These are phyloP conservation scores for Malurus elegans DNA, from an alignment of 2,113 vertebrate genomes.

Conservation along the genomic window DNA sequence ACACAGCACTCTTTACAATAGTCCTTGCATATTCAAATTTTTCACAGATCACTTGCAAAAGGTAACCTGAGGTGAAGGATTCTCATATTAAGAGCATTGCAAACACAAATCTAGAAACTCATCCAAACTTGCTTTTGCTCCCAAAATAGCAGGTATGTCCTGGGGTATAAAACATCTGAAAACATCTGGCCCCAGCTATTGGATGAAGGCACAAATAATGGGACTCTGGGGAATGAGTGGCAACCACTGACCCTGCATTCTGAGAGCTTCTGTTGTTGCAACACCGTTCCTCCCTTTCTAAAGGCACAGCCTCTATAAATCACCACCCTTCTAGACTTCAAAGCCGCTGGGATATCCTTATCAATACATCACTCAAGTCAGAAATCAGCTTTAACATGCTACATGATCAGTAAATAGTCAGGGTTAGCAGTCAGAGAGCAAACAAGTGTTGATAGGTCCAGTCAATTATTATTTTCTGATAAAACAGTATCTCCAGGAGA, in stretches of 20 bases:
- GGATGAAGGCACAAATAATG: neutral
- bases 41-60: neutral
- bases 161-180: neutral
- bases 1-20: neutral
- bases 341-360: neutral
- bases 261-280: conserved; percentile 14
- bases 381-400: conserved; percentile 33
- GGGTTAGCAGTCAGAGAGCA: conserved; percentile 23
- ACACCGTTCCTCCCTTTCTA: neutral
- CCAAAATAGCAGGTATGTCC: neutral
- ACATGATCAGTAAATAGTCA: neutral
- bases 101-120: neutral
- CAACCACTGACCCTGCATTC: neutral
- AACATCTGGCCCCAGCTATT: neutral
- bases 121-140: neutral
- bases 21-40: neutral
- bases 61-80: neutral
- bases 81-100: neutral
- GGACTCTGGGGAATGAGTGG: neutral
- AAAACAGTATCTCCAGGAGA: conserved; percentile 14
- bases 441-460: conserved; percentile 16
- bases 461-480: conserved; percentile 37
- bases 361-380: conserved; percentile 13
- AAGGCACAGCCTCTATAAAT: conserved; percentile 36
- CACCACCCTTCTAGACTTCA: conserved; percentile 16